Evolutionary conservation across 2,888 invertebrate genomes (phyloP).

Genomic region (Drosophila mercatorum): DNA sequence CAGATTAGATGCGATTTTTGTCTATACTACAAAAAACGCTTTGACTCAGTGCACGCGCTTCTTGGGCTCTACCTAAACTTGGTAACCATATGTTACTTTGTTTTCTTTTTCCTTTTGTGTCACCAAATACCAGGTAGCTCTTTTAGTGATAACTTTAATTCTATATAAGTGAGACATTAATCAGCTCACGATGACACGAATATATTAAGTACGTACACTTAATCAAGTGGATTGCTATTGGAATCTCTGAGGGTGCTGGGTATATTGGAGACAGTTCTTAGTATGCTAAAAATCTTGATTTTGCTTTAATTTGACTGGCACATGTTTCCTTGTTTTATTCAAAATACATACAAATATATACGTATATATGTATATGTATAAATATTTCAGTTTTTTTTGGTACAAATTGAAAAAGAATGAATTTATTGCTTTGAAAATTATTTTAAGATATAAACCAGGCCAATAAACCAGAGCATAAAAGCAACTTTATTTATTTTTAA

Average conservation of each 20-base stretch:
- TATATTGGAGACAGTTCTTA: background rate
- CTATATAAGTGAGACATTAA: background rate
- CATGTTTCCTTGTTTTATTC: no score
- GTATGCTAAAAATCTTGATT: background rate
- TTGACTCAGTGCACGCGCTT: background rate
- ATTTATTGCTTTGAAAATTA: no score
- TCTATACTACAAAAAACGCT: conserved; percentile 3
- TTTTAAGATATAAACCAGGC: no score
- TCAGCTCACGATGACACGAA: background rate
- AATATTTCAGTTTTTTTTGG: no score
- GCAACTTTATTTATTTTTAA: no score
- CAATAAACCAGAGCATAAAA: no score
- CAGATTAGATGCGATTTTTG: conserved; percentile 32
- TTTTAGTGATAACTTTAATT: background rate
- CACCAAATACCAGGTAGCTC: background rate
- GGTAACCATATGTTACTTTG: background rate
- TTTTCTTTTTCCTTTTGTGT: background rate
- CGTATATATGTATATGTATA: no score
- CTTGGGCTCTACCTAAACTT: background rate
- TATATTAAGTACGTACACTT: background rate
- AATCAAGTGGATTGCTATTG: background rate
- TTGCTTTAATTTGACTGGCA: background rate
- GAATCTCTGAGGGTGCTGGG: no score
- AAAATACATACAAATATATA: no score
- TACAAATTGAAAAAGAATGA: no score